These are phyloP conservation scores for Argya squamiceps DNA, from an alignment of 2,797 vertebrate genomes.

Conservation along the genomic window DNA sequence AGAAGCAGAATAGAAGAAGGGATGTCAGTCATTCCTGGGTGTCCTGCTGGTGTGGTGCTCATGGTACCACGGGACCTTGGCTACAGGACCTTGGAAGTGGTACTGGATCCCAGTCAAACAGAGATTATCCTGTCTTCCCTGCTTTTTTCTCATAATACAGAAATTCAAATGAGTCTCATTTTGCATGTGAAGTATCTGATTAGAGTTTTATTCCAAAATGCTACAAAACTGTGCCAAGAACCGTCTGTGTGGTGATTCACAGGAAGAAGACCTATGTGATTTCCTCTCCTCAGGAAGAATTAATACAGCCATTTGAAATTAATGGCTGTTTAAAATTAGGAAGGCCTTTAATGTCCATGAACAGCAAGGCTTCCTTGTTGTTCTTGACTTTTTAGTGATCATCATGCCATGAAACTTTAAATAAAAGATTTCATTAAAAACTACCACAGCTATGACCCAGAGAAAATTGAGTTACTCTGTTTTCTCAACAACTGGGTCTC, in stretches of 20 bases:
- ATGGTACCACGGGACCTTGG: not conserved
- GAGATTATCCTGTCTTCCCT: not conserved
- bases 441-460: not conserved
- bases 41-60: not conserved
- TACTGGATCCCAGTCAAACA: not conserved
- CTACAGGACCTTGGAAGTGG: not conserved
- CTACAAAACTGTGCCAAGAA: not conserved
- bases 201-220: not conserved
- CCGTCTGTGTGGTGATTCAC: rapidly evolving
- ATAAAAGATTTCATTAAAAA: conserved; percentile 10
- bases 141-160: not conserved
- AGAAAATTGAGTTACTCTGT: not conserved
- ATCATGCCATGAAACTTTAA: not conserved
- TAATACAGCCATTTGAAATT: not conserved
- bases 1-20: not conserved
- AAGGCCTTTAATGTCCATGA: not conserved
- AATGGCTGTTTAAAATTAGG: not conserved
- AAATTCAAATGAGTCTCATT: not conserved
- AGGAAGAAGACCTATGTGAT: not conserved
- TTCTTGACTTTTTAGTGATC: conserved; percentile 9
- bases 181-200: not conserved
- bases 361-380: not conserved
- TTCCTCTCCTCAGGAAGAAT: not conserved
- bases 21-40: not conserved
- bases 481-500: not conserved